Percentiles rank a stretch among this genome's conserved stretches.
These are phyloP conservation scores for Colistium nudipinnis DNA, from an alignment of 2,113 vertebrate species.

Conservation along the genomic window DNA sequence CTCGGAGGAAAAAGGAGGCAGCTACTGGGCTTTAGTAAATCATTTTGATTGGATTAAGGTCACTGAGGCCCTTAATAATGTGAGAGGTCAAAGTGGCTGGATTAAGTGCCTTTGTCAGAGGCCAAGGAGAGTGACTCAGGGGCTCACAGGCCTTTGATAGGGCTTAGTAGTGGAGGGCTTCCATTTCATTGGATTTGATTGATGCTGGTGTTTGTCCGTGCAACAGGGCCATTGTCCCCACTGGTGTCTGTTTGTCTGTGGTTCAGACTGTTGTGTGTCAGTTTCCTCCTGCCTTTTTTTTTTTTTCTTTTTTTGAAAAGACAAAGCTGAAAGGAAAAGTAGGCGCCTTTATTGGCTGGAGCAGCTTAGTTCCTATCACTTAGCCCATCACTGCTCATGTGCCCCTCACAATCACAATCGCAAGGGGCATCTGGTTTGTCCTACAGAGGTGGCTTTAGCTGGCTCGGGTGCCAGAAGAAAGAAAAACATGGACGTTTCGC, in stretches of 20 bases:
- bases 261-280: constrained; percentile 71
- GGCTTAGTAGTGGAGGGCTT: constrained; percentile 78
- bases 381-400: constrained; percentile 54
- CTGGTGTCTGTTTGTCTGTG: constrained; percentile 78
- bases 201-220: constrained; percentile 78
- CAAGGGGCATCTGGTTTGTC: constrained; percentile 32
- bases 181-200: constrained; percentile 79
- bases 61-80: constrained; percentile 92
- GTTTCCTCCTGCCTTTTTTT: constrained; percentile 78
- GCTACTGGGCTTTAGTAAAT: constrained; percentile 89
- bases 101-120: constrained; percentile 90
- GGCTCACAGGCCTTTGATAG: constrained; percentile 80
- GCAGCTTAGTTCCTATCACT: constrained; percentile 54
- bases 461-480: not conserved
- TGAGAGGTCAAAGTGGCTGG: constrained; percentile 91
- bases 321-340: constrained; percentile 51
- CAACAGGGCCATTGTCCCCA: constrained; percentile 73
- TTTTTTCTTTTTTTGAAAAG: constrained; percentile 10
- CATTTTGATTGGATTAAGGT: constrained; percentile 99
- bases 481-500: constrained; percentile 8
- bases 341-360: constrained; percentile 50
- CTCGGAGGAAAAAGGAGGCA: constrained; percentile 75
- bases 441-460: constrained; percentile 41
- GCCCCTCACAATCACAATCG: constrained; percentile 35
- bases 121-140: constrained; percentile 74